A percentile compares a stretch with the other conserved stretches of the same genome.
phyloP scores from a whole-genome alignment of 2,113 vertebrate species.

The Sciurus niger region DNA sequence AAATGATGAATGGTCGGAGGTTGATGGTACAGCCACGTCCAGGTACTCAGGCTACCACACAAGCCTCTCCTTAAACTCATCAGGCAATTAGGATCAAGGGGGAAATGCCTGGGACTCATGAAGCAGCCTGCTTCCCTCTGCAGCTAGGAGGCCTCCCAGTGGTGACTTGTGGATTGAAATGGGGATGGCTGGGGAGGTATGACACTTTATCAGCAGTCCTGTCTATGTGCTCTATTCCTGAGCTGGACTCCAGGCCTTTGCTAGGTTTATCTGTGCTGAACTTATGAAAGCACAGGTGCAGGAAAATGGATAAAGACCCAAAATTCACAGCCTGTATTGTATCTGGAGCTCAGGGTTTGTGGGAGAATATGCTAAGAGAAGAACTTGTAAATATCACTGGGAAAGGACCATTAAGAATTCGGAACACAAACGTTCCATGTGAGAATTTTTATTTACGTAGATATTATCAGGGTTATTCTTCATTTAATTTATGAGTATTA shows the following conservation, averaged over 20 bases:
- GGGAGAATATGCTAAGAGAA: background rate
- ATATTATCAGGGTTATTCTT: background rate
- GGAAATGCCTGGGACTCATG: background rate
- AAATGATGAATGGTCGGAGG: background rate
- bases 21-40: background rate
- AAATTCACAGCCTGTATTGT: background rate
- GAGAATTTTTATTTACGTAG: background rate
- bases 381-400: background rate
- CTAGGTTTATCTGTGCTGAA: background rate
- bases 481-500: background rate
- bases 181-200: background rate
- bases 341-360: background rate
- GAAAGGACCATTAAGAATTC: background rate
- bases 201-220: background rate
- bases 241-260: background rate
- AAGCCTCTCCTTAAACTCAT: background rate
- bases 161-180: constrained; percentile 6
- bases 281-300: background rate
- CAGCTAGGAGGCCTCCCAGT: background rate
- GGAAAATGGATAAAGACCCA: background rate
- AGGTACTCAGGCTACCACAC: background rate
- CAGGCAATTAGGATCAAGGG: background rate
- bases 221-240: background rate
- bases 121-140: background rate
- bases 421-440: background rate